phyloP scores from a whole-genome alignment of 30 jellyfish, hydroid and myxozoan species.

The Aurelia aurita region DNA sequence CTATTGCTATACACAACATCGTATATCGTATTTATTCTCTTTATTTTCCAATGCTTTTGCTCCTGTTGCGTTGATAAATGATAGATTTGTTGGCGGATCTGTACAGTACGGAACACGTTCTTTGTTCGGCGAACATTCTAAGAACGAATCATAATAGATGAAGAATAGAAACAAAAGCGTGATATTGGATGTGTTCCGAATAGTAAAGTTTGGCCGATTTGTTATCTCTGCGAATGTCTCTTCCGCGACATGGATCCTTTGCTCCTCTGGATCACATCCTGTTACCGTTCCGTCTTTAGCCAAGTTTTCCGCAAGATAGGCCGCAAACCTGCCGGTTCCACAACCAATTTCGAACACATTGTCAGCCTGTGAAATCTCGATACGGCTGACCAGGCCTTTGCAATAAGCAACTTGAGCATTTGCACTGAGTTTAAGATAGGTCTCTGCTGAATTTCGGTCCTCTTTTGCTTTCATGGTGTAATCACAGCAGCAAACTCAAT shows the following conservation, averaged over 20 bases:
- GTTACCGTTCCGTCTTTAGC: conserved; percentile 22
- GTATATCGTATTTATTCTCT: neutral
- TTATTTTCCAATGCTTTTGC: conserved; percentile 8
- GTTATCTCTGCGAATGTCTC: neutral
- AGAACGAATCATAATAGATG: too few species aligned
- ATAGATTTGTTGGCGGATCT: too few species aligned
- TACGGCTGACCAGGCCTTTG: neutral
- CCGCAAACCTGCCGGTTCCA: conserved; percentile 34
- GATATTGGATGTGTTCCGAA: too few species aligned
- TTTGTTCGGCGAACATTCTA: too few species aligned
- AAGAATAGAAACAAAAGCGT: too few species aligned
- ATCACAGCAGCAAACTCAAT: too few species aligned
- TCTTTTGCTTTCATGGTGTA: neutral
- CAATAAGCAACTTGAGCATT: neutral
- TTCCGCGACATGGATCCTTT: conserved; percentile 17
- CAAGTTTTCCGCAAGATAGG: conserved; percentile 29
- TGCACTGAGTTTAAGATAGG: conserved; percentile 13
- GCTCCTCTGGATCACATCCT: conserved; percentile 23
- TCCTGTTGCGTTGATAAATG: conserved; percentile 9
- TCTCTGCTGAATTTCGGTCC: neutral
- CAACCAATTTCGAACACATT: conserved; percentile 35
- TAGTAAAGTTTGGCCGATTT: too few species aligned
- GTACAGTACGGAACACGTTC: too few species aligned
- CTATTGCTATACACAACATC: conserved; percentile 21
- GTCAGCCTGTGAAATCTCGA: neutral